Conservation (phyloP, 2,113 vertebrate species). For the Picathartes gymnocephalus region DNA sequence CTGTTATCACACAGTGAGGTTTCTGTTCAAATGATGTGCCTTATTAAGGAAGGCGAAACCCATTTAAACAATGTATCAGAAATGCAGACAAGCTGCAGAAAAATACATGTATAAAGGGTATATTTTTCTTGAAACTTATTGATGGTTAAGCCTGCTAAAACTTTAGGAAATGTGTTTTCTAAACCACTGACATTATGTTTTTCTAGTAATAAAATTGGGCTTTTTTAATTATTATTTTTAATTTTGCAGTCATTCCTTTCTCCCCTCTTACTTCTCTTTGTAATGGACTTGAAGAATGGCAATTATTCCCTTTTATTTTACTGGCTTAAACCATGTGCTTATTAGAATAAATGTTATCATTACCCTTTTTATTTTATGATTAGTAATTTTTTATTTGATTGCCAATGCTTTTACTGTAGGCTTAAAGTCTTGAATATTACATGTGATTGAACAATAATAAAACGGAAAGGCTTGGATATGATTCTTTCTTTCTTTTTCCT, state of each 20-base stretch:
- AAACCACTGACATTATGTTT: conserved; percentile 9
- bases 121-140: conserved; percentile 31
- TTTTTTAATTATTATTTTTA: not conserved
- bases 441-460: conserved; percentile 23
- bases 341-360: conserved; percentile 56
- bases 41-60: conserved; percentile 62
- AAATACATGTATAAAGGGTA: conserved; percentile 10
- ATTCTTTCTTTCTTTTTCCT: not conserved
- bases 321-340: conserved; percentile 35
- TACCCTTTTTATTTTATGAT: conserved; percentile 48
- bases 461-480: not conserved
- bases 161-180: conserved; percentile 20
- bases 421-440: conserved; percentile 35
- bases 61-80: conserved; percentile 53
- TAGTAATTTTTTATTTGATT: conserved; percentile 60
- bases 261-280: not conserved
- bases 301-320: conserved; percentile 61
- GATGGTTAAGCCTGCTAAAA: conserved; percentile 36
- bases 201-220: not conserved
- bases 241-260: not conserved
- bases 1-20: conserved; percentile 53
- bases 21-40: conserved; percentile 59
- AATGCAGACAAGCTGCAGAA: conserved; percentile 41
- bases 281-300: conserved; percentile 10
- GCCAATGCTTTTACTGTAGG: conserved; percentile 25